A percentile compares a stretch with the other conserved stretches of the same genome.
phyloP scores from a whole-genome alignment of 64 coral and sea anemone genomes.

The Porites lutea region DNA sequence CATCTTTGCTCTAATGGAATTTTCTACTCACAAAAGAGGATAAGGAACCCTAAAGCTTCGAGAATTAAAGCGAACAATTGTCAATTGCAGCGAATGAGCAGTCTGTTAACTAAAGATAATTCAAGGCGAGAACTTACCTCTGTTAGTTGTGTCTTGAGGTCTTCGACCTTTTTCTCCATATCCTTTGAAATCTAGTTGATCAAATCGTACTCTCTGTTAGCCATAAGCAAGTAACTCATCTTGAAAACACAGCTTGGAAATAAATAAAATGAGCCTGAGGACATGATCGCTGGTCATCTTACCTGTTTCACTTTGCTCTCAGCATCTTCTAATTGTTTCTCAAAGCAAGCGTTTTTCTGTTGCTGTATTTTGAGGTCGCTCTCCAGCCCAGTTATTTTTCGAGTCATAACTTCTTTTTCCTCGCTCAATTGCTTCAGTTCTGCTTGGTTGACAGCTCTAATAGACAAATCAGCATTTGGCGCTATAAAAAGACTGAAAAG shows the following conservation, averaged over 20 bases:
- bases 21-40: too few relatives aligned
- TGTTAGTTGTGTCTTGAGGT: background rate
- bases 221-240: background rate
- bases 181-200: slow-evolving; percentile 21
- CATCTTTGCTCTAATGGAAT: too few relatives aligned
- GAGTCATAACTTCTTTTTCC: slow-evolving; percentile 10
- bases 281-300: background rate
- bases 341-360: slow-evolving; percentile 26
- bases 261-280: too few relatives aligned
- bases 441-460: slow-evolving; percentile 18
- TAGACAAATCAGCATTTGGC: background rate
- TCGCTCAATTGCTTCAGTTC: slow-evolving; percentile 21
- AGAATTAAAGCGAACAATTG: too few relatives aligned
- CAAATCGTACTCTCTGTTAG: background rate
- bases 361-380: slow-evolving; percentile 40
- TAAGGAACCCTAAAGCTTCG: too few relatives aligned
- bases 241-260: background rate
- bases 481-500: too few relatives aligned
- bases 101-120: too few relatives aligned
- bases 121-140: background rate
- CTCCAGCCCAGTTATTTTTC: slow-evolving; percentile 1
- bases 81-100: too few relatives aligned
- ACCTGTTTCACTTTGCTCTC: slow-evolving; percentile 41
- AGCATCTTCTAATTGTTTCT: slow-evolving; percentile 54
- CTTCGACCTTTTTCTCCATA: slow-evolving; percentile 16